Evolutionary conservation across 2,113 vertebrate species (phyloP).

Genomic region (Callocephalon fimbriatum): DNA sequence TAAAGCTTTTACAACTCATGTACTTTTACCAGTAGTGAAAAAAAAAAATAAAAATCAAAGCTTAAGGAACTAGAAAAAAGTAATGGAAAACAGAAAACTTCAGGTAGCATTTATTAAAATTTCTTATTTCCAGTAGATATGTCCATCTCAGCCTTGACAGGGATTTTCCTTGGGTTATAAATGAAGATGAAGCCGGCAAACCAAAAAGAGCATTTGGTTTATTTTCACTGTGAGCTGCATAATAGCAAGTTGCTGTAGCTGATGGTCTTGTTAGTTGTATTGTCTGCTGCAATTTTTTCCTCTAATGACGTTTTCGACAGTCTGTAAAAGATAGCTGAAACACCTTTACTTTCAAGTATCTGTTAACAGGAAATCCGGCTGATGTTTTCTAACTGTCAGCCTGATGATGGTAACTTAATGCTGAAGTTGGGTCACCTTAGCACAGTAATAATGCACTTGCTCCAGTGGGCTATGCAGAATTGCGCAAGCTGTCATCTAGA

Average conservation of each 20-base stretch:
- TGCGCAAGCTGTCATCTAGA: fast-evolving
- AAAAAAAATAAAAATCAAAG: not conserved
- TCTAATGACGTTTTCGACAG: not conserved
- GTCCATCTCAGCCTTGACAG: not conserved
- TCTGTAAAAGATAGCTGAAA: not conserved
- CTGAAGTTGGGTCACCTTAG: not conserved
- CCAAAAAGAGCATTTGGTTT: not conserved
- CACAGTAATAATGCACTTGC: fast-evolving
- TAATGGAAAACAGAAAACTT: not conserved
- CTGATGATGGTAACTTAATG: not conserved
- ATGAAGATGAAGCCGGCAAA: not conserved
- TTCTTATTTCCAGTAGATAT: not conserved
- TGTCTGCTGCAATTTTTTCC: not conserved
- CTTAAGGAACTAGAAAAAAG: not conserved
- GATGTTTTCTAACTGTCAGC: not conserved
- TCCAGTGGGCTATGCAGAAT: not conserved
- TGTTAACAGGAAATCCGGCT: not conserved
- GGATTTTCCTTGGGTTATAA: not conserved
- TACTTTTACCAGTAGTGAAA: not conserved
- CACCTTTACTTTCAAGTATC: not conserved
- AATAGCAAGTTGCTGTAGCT: not conserved
- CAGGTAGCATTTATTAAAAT: not conserved
- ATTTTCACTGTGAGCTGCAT: not conserved
- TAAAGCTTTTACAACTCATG: not conserved
- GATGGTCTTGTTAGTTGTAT: not conserved